phyloP scores from a whole-genome alignment of 2,888 invertebrate genomes.

The Apamea monoglypha region DNA sequence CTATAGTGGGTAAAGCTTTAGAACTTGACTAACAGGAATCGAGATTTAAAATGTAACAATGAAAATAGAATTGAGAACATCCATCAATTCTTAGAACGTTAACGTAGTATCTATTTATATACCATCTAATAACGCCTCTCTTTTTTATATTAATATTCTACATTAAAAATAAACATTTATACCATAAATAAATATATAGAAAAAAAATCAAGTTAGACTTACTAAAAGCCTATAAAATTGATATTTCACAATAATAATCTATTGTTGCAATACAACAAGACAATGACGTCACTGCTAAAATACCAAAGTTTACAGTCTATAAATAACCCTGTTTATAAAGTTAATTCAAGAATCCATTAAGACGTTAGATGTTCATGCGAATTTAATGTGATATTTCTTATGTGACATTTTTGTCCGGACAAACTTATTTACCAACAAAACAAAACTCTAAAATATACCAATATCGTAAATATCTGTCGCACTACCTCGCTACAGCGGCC shows the following conservation, averaged over 20 bases:
- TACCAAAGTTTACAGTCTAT: conserved; percentile 44
- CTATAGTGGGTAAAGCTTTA: not conserved
- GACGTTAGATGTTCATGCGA: conserved; percentile 19
- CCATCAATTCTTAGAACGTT: not conserved
- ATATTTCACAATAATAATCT: conserved; percentile 10
- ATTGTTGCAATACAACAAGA: conserved; percentile 35
- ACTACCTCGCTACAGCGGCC: conserved; percentile 74
- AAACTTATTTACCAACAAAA: conserved; percentile 83
- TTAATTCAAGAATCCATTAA: conserved; percentile 10
- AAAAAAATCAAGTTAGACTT: conserved; percentile 1
- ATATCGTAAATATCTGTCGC: conserved; percentile 76
- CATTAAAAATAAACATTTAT: not conserved
- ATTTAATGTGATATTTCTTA: conserved; percentile 43
- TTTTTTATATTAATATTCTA: not conserved
- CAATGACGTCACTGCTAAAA: conserved; percentile 60
- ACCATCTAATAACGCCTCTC: not conserved
- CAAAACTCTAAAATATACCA: conserved; percentile 78
- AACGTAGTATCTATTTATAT: not conserved
- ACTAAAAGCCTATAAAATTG: not conserved
- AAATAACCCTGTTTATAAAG: conserved; percentile 40
- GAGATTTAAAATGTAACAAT: not conserved
- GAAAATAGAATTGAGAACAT: not conserved
- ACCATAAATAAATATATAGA: not conserved
- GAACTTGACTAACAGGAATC: not conserved
- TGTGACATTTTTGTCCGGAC: conserved; percentile 56